Evolutionary conservation across 2,888 invertebrate species (phyloP), one percentile per base, ranked within the genome.

Genomic region (Ochropleura plecta): DNA sequence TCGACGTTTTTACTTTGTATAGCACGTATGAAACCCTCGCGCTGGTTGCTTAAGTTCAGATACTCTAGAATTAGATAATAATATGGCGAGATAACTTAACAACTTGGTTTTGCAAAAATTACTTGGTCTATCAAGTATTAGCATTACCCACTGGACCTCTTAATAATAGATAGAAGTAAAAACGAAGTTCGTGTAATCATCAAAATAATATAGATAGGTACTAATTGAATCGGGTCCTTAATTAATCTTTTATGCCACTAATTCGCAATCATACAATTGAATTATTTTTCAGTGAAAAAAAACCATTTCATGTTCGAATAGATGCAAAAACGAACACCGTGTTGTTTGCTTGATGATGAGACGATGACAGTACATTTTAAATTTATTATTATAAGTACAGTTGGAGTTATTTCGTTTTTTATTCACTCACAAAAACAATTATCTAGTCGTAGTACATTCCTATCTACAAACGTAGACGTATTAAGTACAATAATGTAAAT

Each of bases 311-410:
- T 60, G 46, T 78, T 64, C 64, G n/a, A 60, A 53, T 63, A 49
- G 12, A 12, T n/a, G 48, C 48, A 60, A 53, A 65, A 78, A 70
- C 51, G 0, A 49, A 40, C n/a, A n/a, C n/a, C n/a, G 20, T 44
- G 20, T 46, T 68, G 68, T 10, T 53, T 53, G 49, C 42, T 44
- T 62, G 18, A 53, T 70, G 6, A 44, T 69, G 30, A 53, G 46
- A 64, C n/a, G n/a, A 77, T 42, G 78, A 77, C 46, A 51, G 18
- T 59, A 46, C 57, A 49, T 70, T 64, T 70, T 76, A 12, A 9
- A 51, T 73, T 53, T 71, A 9, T 18, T 40, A 8, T 59, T 59
- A n/a, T 40, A 30, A 30, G 30, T 30, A 59, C 44, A 64, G 7
- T 40, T 59, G 7, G 12, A 46, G 18, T 51, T 2, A 48, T 18